Percentiles rank a stretch among this genome's conserved stretches.
These are phyloP conservation scores for Bombylius major DNA, from an alignment of 2,888 invertebrate species.

Conservation along the genomic window DNA sequence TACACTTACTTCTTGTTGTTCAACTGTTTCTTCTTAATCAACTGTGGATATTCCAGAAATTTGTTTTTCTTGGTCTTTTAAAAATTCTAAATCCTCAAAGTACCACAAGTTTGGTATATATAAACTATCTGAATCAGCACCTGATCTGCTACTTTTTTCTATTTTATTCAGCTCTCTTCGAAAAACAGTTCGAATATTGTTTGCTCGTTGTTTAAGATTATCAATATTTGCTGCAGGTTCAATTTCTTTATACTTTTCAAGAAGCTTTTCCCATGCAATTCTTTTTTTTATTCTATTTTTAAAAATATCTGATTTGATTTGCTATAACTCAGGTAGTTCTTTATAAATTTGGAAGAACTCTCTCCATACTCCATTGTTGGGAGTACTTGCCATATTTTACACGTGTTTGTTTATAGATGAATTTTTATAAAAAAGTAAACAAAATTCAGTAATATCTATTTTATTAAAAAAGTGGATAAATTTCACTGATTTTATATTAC, in stretches of 20 bases:
- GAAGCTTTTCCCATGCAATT: neutral
- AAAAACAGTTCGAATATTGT: neutral
- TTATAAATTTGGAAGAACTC: too few species aligned
- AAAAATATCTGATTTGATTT: neutral
- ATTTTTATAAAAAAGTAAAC: too few species aligned
- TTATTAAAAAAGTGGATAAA: too few species aligned
- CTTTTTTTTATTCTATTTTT: neutral
- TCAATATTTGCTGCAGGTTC: neutral
- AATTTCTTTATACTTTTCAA: neutral
- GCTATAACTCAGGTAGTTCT: neutral
- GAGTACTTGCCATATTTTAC: too few species aligned
- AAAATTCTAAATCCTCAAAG: too few species aligned
- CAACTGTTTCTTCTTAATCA: neutral
- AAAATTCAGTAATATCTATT: too few species aligned
- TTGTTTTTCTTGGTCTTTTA: too few species aligned
- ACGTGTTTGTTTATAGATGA: too few species aligned
- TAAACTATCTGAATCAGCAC: neutral
- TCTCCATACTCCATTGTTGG: too few species aligned
- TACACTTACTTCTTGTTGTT: neutral
- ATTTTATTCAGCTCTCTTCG: neutral
- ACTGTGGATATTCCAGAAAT: neutral
- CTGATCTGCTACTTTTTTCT: neutral
- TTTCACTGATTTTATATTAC: too few species aligned
- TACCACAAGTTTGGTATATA: too few species aligned
- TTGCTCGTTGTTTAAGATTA: neutral